Evolutionary conservation across 2,888 invertebrate species (phyloP).

Genomic region (Parascotia fuliginaria): DNA sequence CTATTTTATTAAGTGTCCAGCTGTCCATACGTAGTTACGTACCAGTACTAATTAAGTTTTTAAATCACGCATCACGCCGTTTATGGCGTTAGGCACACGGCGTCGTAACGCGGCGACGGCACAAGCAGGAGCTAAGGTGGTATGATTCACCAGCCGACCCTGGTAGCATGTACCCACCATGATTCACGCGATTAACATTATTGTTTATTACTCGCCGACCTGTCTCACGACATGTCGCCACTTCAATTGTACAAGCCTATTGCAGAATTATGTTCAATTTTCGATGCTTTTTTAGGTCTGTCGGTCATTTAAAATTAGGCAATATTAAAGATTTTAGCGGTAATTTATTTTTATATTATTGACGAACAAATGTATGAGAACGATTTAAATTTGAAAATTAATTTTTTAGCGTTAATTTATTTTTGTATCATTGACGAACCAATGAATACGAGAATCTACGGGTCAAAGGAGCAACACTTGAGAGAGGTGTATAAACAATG

Average conservation of each 20-base stretch:
- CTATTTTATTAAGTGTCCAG: too few species aligned
- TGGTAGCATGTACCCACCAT: slow-evolving; percentile 19
- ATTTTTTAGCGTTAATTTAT: too few species aligned
- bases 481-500: too few species aligned
- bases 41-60: slow-evolving; percentile 13
- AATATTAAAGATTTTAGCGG: background rate
- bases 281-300: background rate
- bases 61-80: slow-evolving; percentile 15
- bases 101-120: background rate
- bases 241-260: slow-evolving; percentile 1
- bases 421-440: too few species aligned
- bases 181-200: slow-evolving; percentile 41
- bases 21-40: background rate
- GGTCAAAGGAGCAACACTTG: too few species aligned
- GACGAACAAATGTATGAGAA: too few species aligned
- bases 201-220: slow-evolving; percentile 30
- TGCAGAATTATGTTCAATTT: background rate
- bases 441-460: too few species aligned
- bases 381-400: too few species aligned
- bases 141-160: slow-evolving; percentile 34
- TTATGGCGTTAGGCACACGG: background rate
- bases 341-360: too few species aligned
- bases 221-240: slow-evolving; percentile 10
- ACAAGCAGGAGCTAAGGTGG: slow-evolving; percentile 14
- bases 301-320: background rate